Evolutionary conservation across 1,140 invertebrate species (phyloP).

Genomic region (Spodoptera litura): DNA sequence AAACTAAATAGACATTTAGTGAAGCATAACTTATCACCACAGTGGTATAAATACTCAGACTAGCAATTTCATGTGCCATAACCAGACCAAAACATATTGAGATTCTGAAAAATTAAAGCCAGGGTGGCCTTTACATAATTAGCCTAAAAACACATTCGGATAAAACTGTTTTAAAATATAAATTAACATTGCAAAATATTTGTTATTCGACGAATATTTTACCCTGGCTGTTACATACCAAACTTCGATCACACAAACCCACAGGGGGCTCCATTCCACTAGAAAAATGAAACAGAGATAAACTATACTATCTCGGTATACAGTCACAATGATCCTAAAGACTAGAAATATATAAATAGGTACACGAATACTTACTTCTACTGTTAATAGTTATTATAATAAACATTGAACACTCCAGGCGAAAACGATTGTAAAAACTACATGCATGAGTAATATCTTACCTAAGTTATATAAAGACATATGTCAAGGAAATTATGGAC

Average conservation of each 20-base stretch:
- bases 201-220: no score
- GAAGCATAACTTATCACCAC: constrained; percentile 13
- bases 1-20: constrained; percentile 4
- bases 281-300: not conserved
- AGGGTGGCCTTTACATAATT: not conserved
- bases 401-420: constrained; percentile 61
- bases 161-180: no score
- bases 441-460: constrained; percentile 20
- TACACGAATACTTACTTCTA: constrained; percentile 13
- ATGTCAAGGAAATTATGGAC: constrained; percentile 6
- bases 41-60: not conserved
- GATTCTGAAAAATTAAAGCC: constrained; percentile 2
- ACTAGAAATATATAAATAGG: constrained; percentile 29
- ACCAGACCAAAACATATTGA: constrained; percentile 15
- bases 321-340: constrained; percentile 25
- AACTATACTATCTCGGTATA: constrained; percentile 15
- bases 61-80: constrained; percentile 15
- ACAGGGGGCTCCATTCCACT: constrained; percentile 13
- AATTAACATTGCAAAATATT: no score
- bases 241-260: constrained; percentile 3
- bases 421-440: constrained; percentile 49
- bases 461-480: constrained; percentile 13
- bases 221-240: not conserved
- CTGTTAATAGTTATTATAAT: constrained; percentile 30
- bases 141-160: not conserved